A percentile compares a stretch with the other conserved stretches of the same genome.
Evolutionary conservation across 2,113 vertebrate species (phyloP).

Genomic region (Aythya baeri): DNA sequence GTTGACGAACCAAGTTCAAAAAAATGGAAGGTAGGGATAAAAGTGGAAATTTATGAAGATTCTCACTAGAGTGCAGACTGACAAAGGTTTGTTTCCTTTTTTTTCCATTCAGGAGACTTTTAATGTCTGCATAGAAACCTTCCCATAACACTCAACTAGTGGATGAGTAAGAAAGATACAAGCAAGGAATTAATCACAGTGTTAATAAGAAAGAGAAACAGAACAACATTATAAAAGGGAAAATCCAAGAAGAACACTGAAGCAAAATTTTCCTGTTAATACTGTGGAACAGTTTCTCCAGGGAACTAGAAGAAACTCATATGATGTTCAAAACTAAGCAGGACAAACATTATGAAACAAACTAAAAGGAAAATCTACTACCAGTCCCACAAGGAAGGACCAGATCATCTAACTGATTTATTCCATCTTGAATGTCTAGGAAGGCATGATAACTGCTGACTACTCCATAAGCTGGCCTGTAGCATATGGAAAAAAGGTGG

Average conservation of each 20-base stretch:
- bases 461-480: background rate
- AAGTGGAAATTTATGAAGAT: background rate
- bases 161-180: background rate
- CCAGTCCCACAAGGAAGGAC: background rate
- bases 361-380: constrained; percentile 21
- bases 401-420: constrained; percentile 10
- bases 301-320: background rate
- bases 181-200: background rate
- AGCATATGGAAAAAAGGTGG: background rate
- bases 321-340: background rate
- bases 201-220: constrained; percentile 10
- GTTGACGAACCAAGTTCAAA: background rate
- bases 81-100: background rate
- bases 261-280: constrained; percentile 48
- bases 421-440: constrained; percentile 7
- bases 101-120: background rate
- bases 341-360: constrained; percentile 46
- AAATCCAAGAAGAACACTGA: constrained; percentile 15
- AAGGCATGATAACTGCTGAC: background rate
- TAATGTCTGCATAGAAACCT: background rate
- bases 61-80: background rate
- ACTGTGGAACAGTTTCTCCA: background rate
- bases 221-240: constrained; percentile 6
- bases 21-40: background rate
- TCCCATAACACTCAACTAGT: background rate